Base-by-base conservation (phyloP, 2,797 vertebrate species). In the Gymnopithys bicolor region DNA sequence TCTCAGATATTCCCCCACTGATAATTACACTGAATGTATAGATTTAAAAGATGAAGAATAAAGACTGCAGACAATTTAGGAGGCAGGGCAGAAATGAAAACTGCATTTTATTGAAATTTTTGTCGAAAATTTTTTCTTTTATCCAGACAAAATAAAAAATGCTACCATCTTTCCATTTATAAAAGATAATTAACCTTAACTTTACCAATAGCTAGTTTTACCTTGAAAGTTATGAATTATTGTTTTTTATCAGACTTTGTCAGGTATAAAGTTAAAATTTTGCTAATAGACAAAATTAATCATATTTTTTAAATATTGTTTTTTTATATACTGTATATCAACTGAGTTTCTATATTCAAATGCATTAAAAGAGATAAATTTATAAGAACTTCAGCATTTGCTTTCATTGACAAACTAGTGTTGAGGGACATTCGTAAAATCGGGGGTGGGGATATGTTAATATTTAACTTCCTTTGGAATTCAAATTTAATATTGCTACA, bases 381-480 rank as follows among this genome's bases (percentile, higher is more conserved):
- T 70, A n/a, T 43, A 80, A 67, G 41, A 77, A 46, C 5, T 43
- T 64, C 11, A 48, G 5, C 16, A 27, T 43, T 70, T 74, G 4
- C 9, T 33, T 48, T 75, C 37, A 51, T 73, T 15, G 89, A 28
- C 17, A 84, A 25, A 28, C 5, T 41, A 41, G 9, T 39, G 4
- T 19, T 56, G 16, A 12, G 28, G 84, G 16, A 48, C 4, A 43
- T 33, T 68, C 53, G 27, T 49, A 68, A 82, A 64, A 53, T 39
- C 19, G 10, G 18, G 18, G 2, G 7, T 3, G 5, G 8, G 1
- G 0, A 2, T 37, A 10, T 43, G 22, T 64, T n/a, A 64, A 58
- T 51, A 27, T 52, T 80, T 58, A 67, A 27, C 7, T 32, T 56
- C 48, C 16, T n/a, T 66, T 59, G 28, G 7, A 68, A 8, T 46